A percentile compares a stretch with the other conserved stretches of the same genome.
Evolutionary conservation across 2,797 vertebrate species (phyloP).

Genomic region (Scyliorhinus canicula): DNA sequence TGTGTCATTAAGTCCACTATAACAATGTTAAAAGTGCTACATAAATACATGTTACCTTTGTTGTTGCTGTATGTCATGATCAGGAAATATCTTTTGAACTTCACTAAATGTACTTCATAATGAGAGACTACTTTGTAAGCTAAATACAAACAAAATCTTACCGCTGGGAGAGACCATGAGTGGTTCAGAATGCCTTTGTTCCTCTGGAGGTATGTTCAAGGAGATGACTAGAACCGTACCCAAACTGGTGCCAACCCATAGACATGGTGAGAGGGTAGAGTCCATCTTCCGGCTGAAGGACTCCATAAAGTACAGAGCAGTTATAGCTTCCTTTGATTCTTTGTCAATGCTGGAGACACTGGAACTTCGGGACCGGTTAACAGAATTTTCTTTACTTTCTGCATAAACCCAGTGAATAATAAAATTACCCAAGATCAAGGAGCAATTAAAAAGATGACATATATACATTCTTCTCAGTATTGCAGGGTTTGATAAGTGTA

Average conservation of each 20-base stretch:
- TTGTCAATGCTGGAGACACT: constrained; percentile 96
- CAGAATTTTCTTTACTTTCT: constrained; percentile 93
- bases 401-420: constrained; percentile 39
- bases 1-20: not conserved
- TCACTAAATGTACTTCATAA: not conserved
- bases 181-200: constrained; percentile 77
- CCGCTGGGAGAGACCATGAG: constrained; percentile 79
- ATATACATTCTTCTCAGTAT: not conserved
- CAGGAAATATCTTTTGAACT: not conserved
- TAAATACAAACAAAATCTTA: constrained; percentile 56
- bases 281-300: constrained; percentile 82
- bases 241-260: constrained; percentile 93
- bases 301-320: constrained; percentile 84
- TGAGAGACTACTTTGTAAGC: not conserved
- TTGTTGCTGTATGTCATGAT: not conserved
- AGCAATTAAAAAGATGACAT: not conserved
- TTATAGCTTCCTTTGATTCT: constrained; percentile 89
- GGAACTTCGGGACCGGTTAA: constrained; percentile 93
- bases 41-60: not conserved
- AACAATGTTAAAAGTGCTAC: not conserved
- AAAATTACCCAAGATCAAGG: not conserved
- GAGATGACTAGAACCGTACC: constrained; percentile 83
- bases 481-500: not conserved
- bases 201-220: constrained; percentile 76
- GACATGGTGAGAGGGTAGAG: constrained; percentile 69